Base-by-base conservation (phyloP, 1,140 invertebrate species). In the Drosophila kohkoa region DNA sequence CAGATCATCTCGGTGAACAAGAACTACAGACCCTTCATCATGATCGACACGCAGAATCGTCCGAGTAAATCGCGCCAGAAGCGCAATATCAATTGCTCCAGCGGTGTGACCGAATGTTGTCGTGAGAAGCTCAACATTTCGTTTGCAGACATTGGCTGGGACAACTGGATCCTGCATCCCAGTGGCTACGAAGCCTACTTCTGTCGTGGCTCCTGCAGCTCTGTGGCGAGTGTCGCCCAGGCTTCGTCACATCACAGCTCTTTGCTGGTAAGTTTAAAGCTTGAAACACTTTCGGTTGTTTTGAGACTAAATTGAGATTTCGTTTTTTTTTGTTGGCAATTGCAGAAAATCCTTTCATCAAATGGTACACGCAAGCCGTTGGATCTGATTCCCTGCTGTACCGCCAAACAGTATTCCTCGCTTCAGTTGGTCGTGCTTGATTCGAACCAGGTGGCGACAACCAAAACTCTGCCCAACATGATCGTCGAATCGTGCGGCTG, bases 61-160 rank as follows among this genome's bases (percentile, higher is more conserved):
- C 90, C 88, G 49, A 82, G 79, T 43, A 82, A 90, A 63, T 93
- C 94, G 46, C 93, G 96, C 1, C 94, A 93, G 1, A 95, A 95
- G 58, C 92, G 96, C 10, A 94, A 95, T 49, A 93, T 96, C 2
- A 96, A 96, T 80, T 97, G 96, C 82, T 92, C 93, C 0, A 94
- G 94, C 6, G 95, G 94, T 11, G 94, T 95, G 77, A 95, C 94
- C 45, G 96, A 97, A 78, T 98, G 97, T 90, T 98, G 97, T 82
- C 93, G 97, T 30, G 97, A 98, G 86, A 95, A 95, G 10, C 93
- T 98, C 0, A 96, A 96, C 79, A 95, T 98, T 11, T 96, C 95
- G 69, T 98, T 98, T 88, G 94, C 94, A 20, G 96, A 97, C 28
- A 95, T 98, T 45, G 97, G 97, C 46, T 98, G 97, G 97, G 95